Percentiles rank a stretch among this genome's conserved stretches.
Evolutionary conservation across 1,140 invertebrate genomes (phyloP).

Genomic region (Cydia fagiglandana): DNA sequence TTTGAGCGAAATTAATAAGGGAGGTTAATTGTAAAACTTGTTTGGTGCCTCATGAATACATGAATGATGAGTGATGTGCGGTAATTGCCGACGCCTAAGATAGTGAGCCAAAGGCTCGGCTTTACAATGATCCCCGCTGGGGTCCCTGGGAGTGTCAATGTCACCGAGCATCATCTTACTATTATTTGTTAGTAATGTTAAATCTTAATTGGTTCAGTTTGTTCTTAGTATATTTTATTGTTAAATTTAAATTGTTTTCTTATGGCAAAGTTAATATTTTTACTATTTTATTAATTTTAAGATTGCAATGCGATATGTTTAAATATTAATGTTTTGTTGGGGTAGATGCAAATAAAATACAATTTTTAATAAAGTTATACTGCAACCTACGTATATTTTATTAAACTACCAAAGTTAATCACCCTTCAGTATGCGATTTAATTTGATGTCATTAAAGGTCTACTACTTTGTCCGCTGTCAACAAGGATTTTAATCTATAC

Average conservation of each 20-base stretch:
- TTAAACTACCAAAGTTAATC: background rate
- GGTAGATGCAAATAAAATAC: conserved; percentile 13
- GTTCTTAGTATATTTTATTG: conserved; percentile 16
- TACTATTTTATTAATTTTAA: conserved; percentile 7
- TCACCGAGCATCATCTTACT: background rate
- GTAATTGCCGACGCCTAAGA: background rate
- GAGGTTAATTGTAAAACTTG: background rate
- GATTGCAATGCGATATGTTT: conserved; percentile 15
- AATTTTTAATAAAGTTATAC: conserved; percentile 22
- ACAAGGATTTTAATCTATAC: no score
- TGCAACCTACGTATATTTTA: conserved; percentile 9
- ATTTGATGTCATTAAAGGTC: no score
- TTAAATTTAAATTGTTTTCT: conserved; percentile 10
- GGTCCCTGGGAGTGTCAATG: background rate
- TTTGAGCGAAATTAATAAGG: background rate
- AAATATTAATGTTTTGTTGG: conserved; percentile 14
- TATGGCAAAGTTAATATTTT: conserved; percentile 23
- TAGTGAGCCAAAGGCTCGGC: background rate
- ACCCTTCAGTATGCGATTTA: no score
- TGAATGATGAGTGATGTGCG: background rate
- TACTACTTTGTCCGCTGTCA: no score
- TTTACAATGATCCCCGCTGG: background rate
- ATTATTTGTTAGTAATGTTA: conserved; percentile 13
- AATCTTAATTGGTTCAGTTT: background rate
- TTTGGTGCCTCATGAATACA: background rate